Evolutionary conservation across 2,113 vertebrate species (phyloP).

Genomic region (Lasiurus borealis): DNA sequence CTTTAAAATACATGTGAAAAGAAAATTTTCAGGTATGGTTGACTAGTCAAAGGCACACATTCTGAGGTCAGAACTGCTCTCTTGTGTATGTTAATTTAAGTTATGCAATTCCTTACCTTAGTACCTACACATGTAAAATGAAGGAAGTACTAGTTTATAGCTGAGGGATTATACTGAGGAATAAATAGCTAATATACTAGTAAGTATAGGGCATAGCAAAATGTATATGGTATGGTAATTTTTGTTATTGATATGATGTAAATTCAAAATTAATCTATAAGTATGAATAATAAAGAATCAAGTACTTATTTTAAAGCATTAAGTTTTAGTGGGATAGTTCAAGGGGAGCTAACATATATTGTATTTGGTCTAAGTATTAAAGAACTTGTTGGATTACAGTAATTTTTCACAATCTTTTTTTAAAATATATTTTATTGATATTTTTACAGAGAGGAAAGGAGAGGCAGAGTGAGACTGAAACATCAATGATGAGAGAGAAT

Average conservation of each 20-base stretch:
- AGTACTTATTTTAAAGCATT: slow-evolving; percentile 29
- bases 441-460: no score
- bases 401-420: background rate
- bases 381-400: background rate
- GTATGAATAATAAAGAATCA: slow-evolving; percentile 7
- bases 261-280: background rate
- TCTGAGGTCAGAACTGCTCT: background rate
- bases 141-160: background rate
- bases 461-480: no score
- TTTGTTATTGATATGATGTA: background rate
- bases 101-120: background rate
- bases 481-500: no score
- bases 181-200: background rate
- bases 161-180: background rate
- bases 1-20: background rate
- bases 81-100: background rate
- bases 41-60: background rate
- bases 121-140: background rate
- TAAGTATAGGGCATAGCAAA: background rate
- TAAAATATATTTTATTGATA: no score
- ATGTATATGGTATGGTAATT: background rate
- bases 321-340: background rate
- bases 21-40: background rate
- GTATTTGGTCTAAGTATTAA: background rate
- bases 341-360: background rate